A percentile compares a stretch with the other conserved stretches of the same genome.
phyloP scores from a whole-genome alignment of 2,888 invertebrate species.

The Cryptus armator region DNA sequence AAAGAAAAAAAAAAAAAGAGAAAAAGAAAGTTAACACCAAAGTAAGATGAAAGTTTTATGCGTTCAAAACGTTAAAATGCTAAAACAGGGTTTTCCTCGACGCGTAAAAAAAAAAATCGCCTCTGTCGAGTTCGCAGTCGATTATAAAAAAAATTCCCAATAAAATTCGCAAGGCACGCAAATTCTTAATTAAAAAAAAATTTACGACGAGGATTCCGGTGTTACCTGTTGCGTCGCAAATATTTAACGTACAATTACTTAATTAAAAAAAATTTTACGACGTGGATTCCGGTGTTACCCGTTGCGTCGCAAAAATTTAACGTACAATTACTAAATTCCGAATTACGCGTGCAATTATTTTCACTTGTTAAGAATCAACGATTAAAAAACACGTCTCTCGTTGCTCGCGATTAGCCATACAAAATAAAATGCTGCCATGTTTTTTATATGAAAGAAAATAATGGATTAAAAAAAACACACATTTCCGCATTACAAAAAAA shows the following conservation, averaged over 20 bases:
- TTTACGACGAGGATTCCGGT: neutral
- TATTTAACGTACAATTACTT: neutral
- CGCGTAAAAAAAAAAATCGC: conserved; percentile 15
- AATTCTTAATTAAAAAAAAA: neutral
- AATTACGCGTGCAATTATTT: conserved; percentile 8
- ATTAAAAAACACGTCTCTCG: neutral
- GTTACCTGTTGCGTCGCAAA: neutral
- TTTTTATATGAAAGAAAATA: conserved; percentile 17
- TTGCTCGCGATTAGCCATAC: conserved; percentile 15
- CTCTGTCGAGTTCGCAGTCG: conserved; percentile 11
- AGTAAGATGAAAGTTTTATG: conserved; percentile 27
- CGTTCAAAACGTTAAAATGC: conserved; percentile 14
- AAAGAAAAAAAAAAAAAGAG: conserved; percentile 15
- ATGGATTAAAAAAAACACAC: neutral
- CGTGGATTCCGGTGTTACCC: neutral
- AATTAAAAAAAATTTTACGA: neutral
- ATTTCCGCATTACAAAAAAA: neutral
- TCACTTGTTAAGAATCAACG: conserved; percentile 28
- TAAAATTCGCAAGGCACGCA: neutral
- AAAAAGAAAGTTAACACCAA: neutral
- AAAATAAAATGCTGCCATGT: conserved; percentile 54
- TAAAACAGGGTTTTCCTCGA: conserved; percentile 52
- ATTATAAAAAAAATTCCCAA: neutral
- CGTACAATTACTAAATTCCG: neutral
- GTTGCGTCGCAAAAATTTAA: too few species aligned